A percentile compares a stretch with the other conserved stretches of the same genome.
Conservation (phyloP, 2,888 invertebrate genomes). For the Drosophila mercatorum region DNA sequence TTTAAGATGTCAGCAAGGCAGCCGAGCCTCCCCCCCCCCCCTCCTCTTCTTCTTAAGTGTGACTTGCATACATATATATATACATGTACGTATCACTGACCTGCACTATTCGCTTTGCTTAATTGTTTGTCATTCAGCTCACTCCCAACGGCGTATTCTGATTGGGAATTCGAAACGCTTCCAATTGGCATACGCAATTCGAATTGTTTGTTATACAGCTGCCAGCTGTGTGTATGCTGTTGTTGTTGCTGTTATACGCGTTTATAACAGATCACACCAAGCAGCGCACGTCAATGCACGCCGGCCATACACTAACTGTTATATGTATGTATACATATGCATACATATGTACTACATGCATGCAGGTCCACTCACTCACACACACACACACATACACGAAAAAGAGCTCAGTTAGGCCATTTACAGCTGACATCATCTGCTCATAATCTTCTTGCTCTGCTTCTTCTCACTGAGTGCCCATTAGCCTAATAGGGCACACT, state of each 20-base stretch:
- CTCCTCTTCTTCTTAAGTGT: no score
- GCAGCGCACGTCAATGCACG: not conserved
- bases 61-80: no score
- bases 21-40: no score
- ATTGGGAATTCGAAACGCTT: not conserved
- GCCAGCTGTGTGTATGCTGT: not conserved
- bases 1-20: constrained; percentile 2
- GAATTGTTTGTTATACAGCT: not conserved
- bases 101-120: not conserved
- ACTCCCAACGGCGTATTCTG: not conserved
- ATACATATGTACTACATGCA: not conserved
- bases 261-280: constrained; percentile 10
- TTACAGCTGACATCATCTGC: constrained; percentile 40
- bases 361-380: not conserved
- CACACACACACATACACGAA: not conserved
- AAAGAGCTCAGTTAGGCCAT: constrained; percentile 1
- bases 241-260: not conserved
- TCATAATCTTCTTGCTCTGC: constrained; percentile 6
- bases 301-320: not conserved
- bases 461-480: constrained; percentile 13
- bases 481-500: constrained; percentile 24
- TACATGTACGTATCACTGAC: not conserved
- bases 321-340: not conserved
- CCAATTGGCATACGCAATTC: not conserved
- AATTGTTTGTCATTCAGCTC: not conserved